Percentiles rank a stretch among this genome's conserved stretches.
phyloP scores from a whole-genome alignment of 1,140 invertebrate genomes.

The Cherax quadricarinatus region DNA sequence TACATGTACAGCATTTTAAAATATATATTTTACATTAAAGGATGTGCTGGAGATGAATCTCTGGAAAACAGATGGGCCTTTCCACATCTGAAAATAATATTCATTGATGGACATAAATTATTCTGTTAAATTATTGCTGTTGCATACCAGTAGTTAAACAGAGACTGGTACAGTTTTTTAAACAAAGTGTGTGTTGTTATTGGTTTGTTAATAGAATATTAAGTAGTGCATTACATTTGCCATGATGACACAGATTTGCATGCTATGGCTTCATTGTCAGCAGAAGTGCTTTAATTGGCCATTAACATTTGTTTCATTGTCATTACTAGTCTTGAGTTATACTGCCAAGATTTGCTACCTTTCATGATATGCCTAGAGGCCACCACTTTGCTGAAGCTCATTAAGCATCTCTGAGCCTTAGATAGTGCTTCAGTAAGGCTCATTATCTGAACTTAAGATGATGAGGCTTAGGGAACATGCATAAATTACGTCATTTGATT shows the following conservation, averaged over 20 bases:
- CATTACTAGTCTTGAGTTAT: neutral
- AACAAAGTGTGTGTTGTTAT: too few species aligned
- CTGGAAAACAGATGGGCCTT: too few species aligned
- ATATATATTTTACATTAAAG: too few species aligned
- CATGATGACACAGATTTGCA: neutral
- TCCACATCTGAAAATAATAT: too few species aligned
- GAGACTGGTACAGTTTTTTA: too few species aligned
- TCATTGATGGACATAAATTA: too few species aligned
- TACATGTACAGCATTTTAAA: too few species aligned
- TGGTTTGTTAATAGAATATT: too few species aligned
- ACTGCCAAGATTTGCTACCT: neutral
- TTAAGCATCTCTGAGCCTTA: constrained; percentile 10
- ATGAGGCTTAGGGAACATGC: constrained; percentile 42
- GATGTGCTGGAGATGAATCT: too few species aligned
- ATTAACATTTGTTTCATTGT: neutral
- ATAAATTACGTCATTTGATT: constrained; percentile 50
- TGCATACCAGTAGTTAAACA: too few species aligned
- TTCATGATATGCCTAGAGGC: neutral
- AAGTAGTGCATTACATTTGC: neutral
- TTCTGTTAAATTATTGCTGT: too few species aligned
- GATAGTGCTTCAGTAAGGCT: constrained; percentile 38
- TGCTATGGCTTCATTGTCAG: neutral
- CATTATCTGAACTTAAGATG: constrained; percentile 14
- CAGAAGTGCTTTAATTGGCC: neutral
- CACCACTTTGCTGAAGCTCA: constrained; percentile 5